phyloP scores from a whole-genome alignment of 1,140 invertebrate genomes.

The Cataglyphis hispanica region DNA sequence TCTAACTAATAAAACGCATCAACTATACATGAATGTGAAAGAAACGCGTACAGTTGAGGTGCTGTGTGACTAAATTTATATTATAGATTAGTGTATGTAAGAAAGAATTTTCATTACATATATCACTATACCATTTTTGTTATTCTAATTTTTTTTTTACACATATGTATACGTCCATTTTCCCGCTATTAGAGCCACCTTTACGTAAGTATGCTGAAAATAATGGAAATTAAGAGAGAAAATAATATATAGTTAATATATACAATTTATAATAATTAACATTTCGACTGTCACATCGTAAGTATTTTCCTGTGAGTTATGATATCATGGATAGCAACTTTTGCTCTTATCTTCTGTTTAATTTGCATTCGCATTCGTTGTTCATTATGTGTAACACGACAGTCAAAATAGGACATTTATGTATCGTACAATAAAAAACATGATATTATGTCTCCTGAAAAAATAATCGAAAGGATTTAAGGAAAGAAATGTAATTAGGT shows the following conservation, averaged over 20 bases:
- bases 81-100: conserved; percentile 13
- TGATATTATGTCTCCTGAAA: not conserved
- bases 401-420: conserved; percentile 3
- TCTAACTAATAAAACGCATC: conserved; percentile 29
- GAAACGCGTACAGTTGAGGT: conserved; percentile 22
- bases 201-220: not conserved
- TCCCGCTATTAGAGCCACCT: conserved; percentile 26
- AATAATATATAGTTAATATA: conserved; percentile 13
- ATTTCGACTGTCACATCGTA: conserved; percentile 11
- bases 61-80: conserved; percentile 11
- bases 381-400: not conserved
- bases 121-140: not conserved
- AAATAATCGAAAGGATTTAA: not conserved
- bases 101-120: conserved; percentile 10
- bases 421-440: not conserved
- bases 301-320: conserved; percentile 11
- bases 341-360: not conserved
- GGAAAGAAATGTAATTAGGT: not conserved
- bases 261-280: conserved; percentile 35
- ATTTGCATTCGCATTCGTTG: conserved; percentile 12
- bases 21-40: conserved; percentile 10
- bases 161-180: conserved; percentile 26
- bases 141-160: conserved; percentile 32
- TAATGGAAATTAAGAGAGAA: conserved; percentile 7
- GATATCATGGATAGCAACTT: not conserved